These are phyloP conservation scores for Catonia carolina DNA, from an alignment of 2,888 invertebrate species.

Conservation along the genomic window DNA sequence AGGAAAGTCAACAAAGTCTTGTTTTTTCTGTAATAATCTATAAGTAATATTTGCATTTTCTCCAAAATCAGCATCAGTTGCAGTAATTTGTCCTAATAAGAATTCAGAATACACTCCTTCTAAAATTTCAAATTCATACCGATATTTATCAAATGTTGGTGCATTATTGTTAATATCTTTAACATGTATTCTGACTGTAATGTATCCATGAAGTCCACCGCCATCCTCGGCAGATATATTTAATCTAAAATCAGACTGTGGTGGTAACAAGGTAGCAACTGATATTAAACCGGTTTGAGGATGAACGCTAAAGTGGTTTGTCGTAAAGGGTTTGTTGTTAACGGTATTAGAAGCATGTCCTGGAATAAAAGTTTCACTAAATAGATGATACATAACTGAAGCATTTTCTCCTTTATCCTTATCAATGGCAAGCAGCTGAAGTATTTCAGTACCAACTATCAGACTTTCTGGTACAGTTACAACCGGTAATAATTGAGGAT, in stretches of 20 bases:
- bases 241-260: conserved; percentile 67
- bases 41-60: conserved; percentile 73
- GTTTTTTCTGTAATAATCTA: conserved; percentile 42
- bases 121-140: conserved; percentile 74
- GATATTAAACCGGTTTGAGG: conserved; percentile 67
- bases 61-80: conserved; percentile 73
- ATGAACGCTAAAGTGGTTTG: conserved; percentile 68
- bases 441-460: conserved; percentile 58
- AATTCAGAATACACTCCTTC: conserved; percentile 69
- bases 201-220: conserved; percentile 63
- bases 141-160: conserved; percentile 72
- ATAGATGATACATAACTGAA: conserved; percentile 62
- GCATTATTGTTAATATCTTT: conserved; percentile 78
- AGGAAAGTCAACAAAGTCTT: conserved; percentile 47
- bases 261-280: conserved; percentile 61
- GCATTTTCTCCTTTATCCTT: conserved; percentile 65
- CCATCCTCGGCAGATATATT: conserved; percentile 70
- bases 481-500: conserved; percentile 48
- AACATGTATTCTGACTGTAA: conserved; percentile 63
- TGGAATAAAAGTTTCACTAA: conserved; percentile 59
- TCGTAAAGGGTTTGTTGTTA: conserved; percentile 44
- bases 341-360: conserved; percentile 44
- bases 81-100: conserved; percentile 67
- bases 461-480: conserved; percentile 67
- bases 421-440: conserved; percentile 65